Evolutionary conservation across 2,888 invertebrate genomes (phyloP).

Genomic region (Xanthostigma xanthostigma): DNA sequence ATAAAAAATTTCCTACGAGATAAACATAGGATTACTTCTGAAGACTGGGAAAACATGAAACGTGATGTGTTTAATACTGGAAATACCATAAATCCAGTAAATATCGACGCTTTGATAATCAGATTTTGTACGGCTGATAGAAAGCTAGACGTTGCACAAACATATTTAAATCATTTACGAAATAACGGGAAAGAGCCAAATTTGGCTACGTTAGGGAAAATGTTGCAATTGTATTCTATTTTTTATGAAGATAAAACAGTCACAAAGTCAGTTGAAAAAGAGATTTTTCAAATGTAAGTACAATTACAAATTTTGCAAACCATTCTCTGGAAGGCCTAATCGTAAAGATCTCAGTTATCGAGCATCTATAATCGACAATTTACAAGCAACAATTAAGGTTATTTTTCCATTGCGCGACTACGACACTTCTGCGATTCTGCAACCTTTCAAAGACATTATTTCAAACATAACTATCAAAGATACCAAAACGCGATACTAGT

Average conservation of each 20-base stretch:
- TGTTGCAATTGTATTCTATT: constrained; percentile 37
- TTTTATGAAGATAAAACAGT: constrained; percentile 23
- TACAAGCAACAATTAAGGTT: too few species aligned
- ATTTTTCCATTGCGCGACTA: too few species aligned
- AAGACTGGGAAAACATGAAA: constrained; percentile 29
- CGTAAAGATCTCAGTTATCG: too few species aligned
- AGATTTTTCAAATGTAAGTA: constrained; percentile 36
- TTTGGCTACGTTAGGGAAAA: constrained; percentile 39
- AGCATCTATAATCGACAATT: too few species aligned
- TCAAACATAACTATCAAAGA: too few species aligned
- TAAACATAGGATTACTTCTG: background rate
- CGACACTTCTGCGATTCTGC: too few species aligned
- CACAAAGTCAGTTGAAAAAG: constrained; percentile 31
- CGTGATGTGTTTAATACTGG: constrained; percentile 26
- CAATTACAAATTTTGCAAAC: constrained; percentile 3
- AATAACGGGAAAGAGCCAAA: constrained; percentile 33
- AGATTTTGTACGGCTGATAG: constrained; percentile 31
- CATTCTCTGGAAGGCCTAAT: background rate
- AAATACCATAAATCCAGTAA: constrained; percentile 30
- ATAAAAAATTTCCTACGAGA: background rate
- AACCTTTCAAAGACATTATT: too few species aligned
- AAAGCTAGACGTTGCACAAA: constrained; percentile 35
- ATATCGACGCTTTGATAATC: constrained; percentile 44
- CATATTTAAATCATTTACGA: constrained; percentile 41
- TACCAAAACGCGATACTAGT: too few species aligned